A percentile compares a stretch with the other conserved stretches of the same genome.
Conservation (phyloP, 2,797 vertebrate species). For the Gadopsis bispinosus region DNA sequence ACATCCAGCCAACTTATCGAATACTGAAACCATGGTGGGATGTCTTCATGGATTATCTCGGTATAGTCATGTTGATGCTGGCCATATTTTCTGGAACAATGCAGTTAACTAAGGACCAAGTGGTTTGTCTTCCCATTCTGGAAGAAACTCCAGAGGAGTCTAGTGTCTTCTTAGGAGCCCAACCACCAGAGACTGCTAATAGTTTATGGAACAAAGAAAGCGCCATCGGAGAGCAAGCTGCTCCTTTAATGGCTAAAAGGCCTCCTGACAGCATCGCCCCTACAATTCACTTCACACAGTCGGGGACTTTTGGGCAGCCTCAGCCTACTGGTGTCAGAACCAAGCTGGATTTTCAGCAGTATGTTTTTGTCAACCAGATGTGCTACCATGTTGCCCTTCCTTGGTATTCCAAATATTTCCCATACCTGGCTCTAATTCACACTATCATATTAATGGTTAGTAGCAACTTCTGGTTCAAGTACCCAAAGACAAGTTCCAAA, state of each 20-base stretch:
- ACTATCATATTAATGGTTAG: conserved; percentile 99
- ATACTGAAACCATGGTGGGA: conserved; percentile 99
- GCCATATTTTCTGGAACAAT: conserved; percentile 99
- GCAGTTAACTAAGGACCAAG: conserved; percentile 99
- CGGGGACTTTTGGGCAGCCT: conserved; percentile 72
- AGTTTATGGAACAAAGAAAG: conserved; percentile 77
- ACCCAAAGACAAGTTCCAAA: conserved; percentile 99
- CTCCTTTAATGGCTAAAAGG: conserved; percentile 79
- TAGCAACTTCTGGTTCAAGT: conserved; percentile 99
- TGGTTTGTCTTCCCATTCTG: conserved; percentile 96
- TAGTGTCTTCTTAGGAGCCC: conserved; percentile 69
- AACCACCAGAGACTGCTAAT: conserved; percentile 79
- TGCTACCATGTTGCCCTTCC: conserved; percentile 98
- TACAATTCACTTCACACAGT: conserved; percentile 62
- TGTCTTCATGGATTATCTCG: conserved; percentile 99
- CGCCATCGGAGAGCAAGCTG: conserved; percentile 76
- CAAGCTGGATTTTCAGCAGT: conserved; percentile 98
- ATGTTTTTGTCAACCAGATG: conserved; percentile 99
- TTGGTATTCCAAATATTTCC: conserved; percentile 99
- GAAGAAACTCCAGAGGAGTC: conserved; percentile 83
- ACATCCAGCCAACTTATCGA: conserved; percentile 98
- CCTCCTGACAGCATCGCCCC: conserved; percentile 72
- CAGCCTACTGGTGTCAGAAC: conserved; percentile 91
- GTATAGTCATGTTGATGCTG: conserved; percentile 98
- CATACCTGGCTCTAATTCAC: conserved; percentile 98